phyloP scores from a whole-genome alignment of 2,797 vertebrate genomes.

The Chelon auratus region DNA sequence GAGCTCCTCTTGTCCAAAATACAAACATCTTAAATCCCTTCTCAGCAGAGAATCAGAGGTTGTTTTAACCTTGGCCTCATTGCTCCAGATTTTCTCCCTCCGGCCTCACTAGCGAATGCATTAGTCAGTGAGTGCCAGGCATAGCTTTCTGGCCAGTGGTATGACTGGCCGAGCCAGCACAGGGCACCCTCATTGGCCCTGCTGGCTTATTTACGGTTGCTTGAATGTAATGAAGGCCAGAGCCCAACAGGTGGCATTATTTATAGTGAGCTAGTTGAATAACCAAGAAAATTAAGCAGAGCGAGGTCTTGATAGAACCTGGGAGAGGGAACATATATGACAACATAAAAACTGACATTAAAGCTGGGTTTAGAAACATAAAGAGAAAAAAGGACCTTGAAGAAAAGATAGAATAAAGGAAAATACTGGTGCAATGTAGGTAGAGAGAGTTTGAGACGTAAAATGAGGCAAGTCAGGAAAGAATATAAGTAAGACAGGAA shows the following conservation, averaged over 20 bases:
- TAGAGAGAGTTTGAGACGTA: no score
- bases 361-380: neutral
- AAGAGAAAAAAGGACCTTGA: no score
- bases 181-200: constrained; percentile 56
- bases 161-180: constrained; percentile 57
- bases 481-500: no score
- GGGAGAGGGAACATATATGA: constrained; percentile 2
- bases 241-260: constrained; percentile 84
- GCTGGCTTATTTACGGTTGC: constrained; percentile 57
- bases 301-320: constrained; percentile 21
- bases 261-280: constrained; percentile 67
- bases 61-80: constrained; percentile 78
- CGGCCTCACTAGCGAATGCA: constrained; percentile 67
- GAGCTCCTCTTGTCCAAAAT: constrained; percentile 27
- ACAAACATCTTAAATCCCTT: constrained; percentile 31
- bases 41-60: constrained; percentile 58
- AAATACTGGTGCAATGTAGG: no score
- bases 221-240: constrained; percentile 69
- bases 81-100: constrained; percentile 64
- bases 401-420: no score
- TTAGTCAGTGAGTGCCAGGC: constrained; percentile 76
- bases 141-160: constrained; percentile 68
- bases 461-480: no score
- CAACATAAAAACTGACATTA: neutral
- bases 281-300: constrained; percentile 29